Conservation (phyloP, 2,113 vertebrate species). For the Aegithalos caudatus region DNA sequence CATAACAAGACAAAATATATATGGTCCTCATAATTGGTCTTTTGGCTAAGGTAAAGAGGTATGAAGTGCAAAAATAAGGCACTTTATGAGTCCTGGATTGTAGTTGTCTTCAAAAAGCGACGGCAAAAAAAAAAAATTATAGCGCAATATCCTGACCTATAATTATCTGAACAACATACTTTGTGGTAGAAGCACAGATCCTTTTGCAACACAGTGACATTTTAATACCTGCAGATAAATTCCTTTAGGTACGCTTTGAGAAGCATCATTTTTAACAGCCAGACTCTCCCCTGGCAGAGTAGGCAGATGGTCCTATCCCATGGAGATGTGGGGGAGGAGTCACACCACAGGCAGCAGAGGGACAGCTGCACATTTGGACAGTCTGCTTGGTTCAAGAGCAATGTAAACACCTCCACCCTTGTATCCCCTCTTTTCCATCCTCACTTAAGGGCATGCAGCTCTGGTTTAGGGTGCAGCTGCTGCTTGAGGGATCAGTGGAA, state of each 20-base stretch:
- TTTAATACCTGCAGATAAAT: not conserved
- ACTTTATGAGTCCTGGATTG: not conserved
- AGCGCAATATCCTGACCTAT: not conserved
- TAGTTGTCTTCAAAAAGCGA: not conserved
- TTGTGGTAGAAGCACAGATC: not conserved
- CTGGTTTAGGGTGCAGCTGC: not conserved
- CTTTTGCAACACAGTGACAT: not conserved
- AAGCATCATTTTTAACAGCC: not conserved
- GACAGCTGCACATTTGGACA: not conserved
- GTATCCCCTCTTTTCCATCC: not conserved
- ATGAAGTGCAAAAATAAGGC: not conserved
- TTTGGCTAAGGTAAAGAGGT: not conserved
- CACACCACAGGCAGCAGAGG: not conserved
- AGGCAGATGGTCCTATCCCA: not conserved
- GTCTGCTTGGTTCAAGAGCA: not conserved
- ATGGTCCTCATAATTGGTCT: not conserved
- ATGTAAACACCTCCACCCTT: not conserved
- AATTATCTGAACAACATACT: not conserved
- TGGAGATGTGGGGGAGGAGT: rapidly evolving
- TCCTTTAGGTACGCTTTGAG: not conserved
- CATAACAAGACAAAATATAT: not conserved
- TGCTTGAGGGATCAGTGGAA: not conserved
- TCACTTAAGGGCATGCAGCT: not conserved
- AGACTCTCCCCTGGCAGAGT: not conserved
- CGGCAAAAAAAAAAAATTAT: not conserved